Conservation (phyloP, 2,797 vertebrate species). For the Okamejei kenojei region DNA sequence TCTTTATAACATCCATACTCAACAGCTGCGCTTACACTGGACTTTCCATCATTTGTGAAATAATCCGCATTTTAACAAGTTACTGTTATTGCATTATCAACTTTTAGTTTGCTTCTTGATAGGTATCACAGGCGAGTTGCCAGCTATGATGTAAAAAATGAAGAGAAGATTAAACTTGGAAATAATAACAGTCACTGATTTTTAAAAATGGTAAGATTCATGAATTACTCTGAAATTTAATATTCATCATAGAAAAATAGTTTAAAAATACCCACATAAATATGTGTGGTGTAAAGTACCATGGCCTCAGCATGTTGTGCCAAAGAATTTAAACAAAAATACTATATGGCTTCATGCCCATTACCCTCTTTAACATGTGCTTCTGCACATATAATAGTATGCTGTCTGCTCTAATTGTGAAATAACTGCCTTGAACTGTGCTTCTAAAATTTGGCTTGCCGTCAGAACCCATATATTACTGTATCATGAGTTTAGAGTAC, state of each 20-base stretch:
- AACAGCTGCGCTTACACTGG: not conserved
- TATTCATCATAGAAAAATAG: not conserved
- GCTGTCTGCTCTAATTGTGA: no score
- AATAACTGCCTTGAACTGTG: no score
- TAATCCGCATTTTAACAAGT: not conserved
- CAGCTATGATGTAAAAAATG: constrained; percentile 82
- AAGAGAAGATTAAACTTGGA: constrained; percentile 93
- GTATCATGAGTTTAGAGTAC: no score
- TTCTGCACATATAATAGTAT: not conserved
- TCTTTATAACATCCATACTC: not conserved
- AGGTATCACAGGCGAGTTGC: constrained; percentile 94
- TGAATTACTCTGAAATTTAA: not conserved
- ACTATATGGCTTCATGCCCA: not conserved
- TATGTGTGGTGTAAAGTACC: not conserved
- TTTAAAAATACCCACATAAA: not conserved
- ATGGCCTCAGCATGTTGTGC: not conserved
- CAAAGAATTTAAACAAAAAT: not conserved
- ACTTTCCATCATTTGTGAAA: not conserved
- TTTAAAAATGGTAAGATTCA: constrained; percentile 21
- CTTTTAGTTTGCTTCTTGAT: constrained; percentile 38
- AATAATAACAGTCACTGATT: constrained; percentile 70
- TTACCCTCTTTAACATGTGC: not conserved
- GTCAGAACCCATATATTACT: no score
- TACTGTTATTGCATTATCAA: not conserved
- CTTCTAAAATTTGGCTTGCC: no score